Evolutionary conservation across 2,888 invertebrate genomes (phyloP), one percentile per base, ranked within the genome.

Genomic region (Lumbricus terrestris): DNA sequence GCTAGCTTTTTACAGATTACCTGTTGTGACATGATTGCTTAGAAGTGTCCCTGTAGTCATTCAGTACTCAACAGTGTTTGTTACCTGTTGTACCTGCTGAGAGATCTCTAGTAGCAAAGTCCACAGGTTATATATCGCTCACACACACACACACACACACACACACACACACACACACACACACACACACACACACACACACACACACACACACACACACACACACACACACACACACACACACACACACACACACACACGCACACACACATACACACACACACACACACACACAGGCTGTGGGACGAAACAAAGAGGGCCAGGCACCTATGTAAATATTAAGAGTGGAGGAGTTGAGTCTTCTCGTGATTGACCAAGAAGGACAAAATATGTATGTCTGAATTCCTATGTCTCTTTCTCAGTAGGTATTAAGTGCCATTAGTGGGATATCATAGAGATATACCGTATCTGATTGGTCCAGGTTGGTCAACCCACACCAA

Each of bases 121-220:
- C 69, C 69, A 69, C 69, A 69, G 69, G 69, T 69, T 69, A 69
- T 69, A 69, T n/a, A 69, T 69, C n/a, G 69, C 69, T 69, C 69
- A n/a, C n/a, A n/a, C n/a, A n/a, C n/a, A n/a, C n/a, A n/a, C n/a
- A n/a, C n/a, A n/a, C n/a, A n/a, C n/a, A n/a, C n/a, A n/a, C n/a
- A n/a, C n/a, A n/a, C n/a, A n/a, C n/a, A n/a, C n/a, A n/a, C n/a
- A n/a, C n/a, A n/a, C n/a, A n/a, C n/a, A n/a, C n/a, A n/a, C n/a
- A n/a, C n/a, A 69, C 69, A 69, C n/a, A n/a, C n/a, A n/a, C n/a
- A n/a, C n/a, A n/a, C n/a, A n/a, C n/a, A n/a, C n/a, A n/a, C n/a
- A n/a, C n/a, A n/a, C n/a, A n/a, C n/a, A 69, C 69, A 69, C n/a
- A n/a, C n/a, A n/a, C n/a, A n/a, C n/a, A n/a, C n/a, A n/a, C n/a